Evolutionary conservation across 2,113 vertebrate genomes (phyloP).

Genomic region (Triplophysa siluroides): DNA sequence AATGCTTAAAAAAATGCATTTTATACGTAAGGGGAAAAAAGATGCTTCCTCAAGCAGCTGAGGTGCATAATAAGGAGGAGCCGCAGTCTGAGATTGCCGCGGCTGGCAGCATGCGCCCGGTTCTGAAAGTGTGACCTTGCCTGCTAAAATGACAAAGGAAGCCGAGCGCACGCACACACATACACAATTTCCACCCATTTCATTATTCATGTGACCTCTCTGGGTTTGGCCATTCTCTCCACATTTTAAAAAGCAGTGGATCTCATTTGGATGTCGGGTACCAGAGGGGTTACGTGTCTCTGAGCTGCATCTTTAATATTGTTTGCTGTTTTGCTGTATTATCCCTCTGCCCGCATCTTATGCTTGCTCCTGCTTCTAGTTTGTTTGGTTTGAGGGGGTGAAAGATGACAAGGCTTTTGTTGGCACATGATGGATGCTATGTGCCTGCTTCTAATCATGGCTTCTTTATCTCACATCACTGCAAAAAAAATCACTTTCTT

Average conservation of each 20-base stretch:
- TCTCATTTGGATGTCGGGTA: conserved; percentile 61
- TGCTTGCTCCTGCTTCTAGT: conserved; percentile 1
- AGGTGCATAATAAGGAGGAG: conserved; percentile 54
- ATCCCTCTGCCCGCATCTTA: conserved; percentile 18
- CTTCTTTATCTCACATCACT: not conserved
- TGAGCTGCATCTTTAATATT: conserved; percentile 60
- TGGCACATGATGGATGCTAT: not conserved
- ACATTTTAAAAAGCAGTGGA: conserved; percentile 59
- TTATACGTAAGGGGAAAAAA: conserved; percentile 43
- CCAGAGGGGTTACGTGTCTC: conserved; percentile 45
- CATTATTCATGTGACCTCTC: conserved; percentile 59
- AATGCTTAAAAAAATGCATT: conserved; percentile 38
- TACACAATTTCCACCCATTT: conserved; percentile 44
- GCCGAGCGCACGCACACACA: conserved; percentile 35
- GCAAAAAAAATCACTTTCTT: too few relatives aligned
- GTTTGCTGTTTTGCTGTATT: conserved; percentile 42
- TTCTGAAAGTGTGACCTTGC: conserved; percentile 64
- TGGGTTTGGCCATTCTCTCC: conserved; percentile 56
- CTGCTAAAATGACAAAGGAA: conserved; percentile 55
- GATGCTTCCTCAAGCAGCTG: conserved; percentile 46
- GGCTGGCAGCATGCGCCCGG: conserved; percentile 35
- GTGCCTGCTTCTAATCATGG: not conserved
- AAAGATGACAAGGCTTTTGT: not conserved
- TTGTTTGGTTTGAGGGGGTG: not conserved
- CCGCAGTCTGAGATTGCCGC: conserved; percentile 28